These are phyloP conservation scores for Xylophagus ater DNA, from an alignment of 2,888 invertebrate genomes.

Conservation along the genomic window DNA sequence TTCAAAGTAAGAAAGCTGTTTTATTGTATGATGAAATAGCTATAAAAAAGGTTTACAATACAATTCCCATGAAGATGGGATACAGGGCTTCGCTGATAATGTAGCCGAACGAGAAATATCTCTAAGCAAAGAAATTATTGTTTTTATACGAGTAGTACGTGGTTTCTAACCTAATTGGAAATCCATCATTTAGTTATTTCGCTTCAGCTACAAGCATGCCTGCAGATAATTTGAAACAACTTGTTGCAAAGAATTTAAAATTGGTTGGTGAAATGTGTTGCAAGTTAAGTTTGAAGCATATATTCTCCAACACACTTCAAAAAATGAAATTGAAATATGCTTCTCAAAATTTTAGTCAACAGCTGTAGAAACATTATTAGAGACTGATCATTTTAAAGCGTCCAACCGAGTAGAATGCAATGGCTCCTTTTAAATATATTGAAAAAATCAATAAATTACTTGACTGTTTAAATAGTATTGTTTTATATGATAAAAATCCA, in stretches of 20 bases:
- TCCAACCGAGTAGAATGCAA: conserved; percentile 6
- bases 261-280: conserved; percentile 8
- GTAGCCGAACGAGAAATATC: conserved; percentile 4
- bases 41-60: conserved; percentile 9
- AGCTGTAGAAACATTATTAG: conserved; percentile 5
- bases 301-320: conserved; percentile 10
- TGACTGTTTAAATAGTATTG: conserved; percentile 11
- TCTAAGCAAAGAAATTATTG: conserved; percentile 5
- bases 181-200: conserved; percentile 6
- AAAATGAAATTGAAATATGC: conserved; percentile 12
- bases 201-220: background rate
- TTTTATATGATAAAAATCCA: conserved; percentile 2
- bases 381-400: conserved; percentile 5
- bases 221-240: background rate
- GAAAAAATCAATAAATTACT: conserved; percentile 11
- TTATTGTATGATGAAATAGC: conserved; percentile 11
- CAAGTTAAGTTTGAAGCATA: conserved; percentile 9
- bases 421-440: conserved; percentile 8
- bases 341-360: conserved; percentile 9
- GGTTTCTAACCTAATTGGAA: too few species aligned
- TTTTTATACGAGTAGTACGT: too few species aligned
- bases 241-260: too few species aligned
- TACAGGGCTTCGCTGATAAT: conserved; percentile 10
- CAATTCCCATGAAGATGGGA: conserved; percentile 9
- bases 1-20: conserved; percentile 6